Conservation (phyloP, 2,888 invertebrate species). For the Andricus curvator region DNA sequence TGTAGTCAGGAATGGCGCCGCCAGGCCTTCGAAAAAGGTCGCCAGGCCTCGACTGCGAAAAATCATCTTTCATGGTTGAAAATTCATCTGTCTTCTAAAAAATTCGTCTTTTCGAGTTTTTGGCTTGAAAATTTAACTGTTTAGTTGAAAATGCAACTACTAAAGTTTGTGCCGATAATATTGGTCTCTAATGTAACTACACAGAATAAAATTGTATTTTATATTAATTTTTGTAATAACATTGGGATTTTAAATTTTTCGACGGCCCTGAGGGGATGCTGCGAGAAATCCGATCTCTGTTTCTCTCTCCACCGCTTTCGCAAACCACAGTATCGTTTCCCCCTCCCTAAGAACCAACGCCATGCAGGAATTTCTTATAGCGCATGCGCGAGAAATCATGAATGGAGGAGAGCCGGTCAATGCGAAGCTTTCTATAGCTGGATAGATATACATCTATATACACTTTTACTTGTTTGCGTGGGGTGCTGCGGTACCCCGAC, state of each 20-base stretch:
- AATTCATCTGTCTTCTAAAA: too few relatives aligned
- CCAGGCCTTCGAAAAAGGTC: too few relatives aligned
- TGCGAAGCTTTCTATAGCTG: slow-evolving; percentile 49
- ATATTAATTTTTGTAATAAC: too few relatives aligned
- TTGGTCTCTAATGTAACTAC: too few relatives aligned
- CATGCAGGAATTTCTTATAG: slow-evolving; percentile 24
- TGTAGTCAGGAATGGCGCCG: too few relatives aligned
- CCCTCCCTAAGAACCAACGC: slow-evolving; percentile 53
- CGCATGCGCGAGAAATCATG: slow-evolving; percentile 52
- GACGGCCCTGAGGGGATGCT: slow-evolving; percentile 12
- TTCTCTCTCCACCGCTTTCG: neutral
- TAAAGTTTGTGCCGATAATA: too few relatives aligned
- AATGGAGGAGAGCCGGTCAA: slow-evolving; percentile 54
- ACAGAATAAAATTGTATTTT: too few relatives aligned
- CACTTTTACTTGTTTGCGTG: slow-evolving; percentile 53
- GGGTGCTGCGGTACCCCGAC: slow-evolving; percentile 52
- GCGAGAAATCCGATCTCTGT: neutral
- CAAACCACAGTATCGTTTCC: neutral
- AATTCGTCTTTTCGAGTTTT: too few relatives aligned
- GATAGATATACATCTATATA: slow-evolving; percentile 19
- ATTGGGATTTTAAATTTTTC: neutral
- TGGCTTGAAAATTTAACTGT: too few relatives aligned
- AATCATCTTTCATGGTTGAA: too few relatives aligned
- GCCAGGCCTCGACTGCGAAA: too few relatives aligned
- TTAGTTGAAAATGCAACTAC: too few relatives aligned